Conservation (phyloP, 2,797 vertebrate species). For the Peromyscus eremicus region DNA sequence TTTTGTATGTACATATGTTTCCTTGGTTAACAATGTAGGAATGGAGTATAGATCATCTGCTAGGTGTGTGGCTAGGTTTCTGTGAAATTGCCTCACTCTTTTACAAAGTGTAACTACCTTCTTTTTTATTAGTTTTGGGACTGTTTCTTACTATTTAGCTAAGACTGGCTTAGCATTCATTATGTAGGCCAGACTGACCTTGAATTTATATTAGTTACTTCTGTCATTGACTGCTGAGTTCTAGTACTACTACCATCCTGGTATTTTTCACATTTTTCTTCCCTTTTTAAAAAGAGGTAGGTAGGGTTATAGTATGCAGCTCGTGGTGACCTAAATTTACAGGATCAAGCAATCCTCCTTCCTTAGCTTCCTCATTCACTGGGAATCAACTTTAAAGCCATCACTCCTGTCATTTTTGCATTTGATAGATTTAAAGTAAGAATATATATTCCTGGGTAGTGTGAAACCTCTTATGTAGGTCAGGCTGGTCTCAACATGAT, state of each 20-base stretch:
- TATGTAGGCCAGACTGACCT: neutral
- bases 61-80: neutral
- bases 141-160: neutral
- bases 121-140: neutral
- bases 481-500: too few relatives aligned
- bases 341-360: neutral
- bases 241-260: neutral
- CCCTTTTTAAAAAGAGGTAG: neutral
- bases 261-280: neutral
- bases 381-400: neutral
- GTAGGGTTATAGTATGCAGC: neutral
- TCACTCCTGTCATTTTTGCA: neutral
- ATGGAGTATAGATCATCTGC: neutral
- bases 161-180: too few relatives aligned
- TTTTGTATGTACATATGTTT: neutral
- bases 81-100: neutral
- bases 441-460: neutral
- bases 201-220: neutral
- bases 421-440: too few relatives aligned
- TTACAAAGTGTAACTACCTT: neutral
- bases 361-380: neutral
- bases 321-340: neutral
- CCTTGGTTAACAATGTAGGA: neutral
- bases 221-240: neutral
- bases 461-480: too few relatives aligned